phyloP scores from a whole-genome alignment of 1,140 invertebrate genomes.

The Tigriopus japonicus region DNA sequence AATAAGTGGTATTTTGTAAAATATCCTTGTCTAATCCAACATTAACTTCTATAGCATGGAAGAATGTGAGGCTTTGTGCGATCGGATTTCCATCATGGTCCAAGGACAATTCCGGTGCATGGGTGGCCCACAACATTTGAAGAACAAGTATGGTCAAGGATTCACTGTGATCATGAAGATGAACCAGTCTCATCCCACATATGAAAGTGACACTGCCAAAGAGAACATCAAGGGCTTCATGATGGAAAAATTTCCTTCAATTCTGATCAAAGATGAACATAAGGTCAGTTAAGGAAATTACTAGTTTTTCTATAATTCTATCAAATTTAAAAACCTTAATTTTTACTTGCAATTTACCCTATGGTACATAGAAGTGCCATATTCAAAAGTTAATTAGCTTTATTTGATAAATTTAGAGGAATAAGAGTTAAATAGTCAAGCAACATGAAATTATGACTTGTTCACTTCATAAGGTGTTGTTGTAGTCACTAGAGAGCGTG shows the following conservation, averaged over 20 bases:
- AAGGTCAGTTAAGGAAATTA: neutral
- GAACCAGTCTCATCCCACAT: constrained; percentile 21
- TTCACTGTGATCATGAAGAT: constrained; percentile 35
- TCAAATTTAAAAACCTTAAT: too few relatives aligned
- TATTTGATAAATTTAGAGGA: too few relatives aligned
- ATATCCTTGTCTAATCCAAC: too few relatives aligned
- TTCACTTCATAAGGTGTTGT: too few relatives aligned
- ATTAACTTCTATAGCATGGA: constrained; percentile 20
- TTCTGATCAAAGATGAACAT: constrained; percentile 26
- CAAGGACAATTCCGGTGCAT: constrained; percentile 32
- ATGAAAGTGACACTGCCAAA: constrained; percentile 26
- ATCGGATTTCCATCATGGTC: constrained; percentile 27
- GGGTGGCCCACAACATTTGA: constrained; percentile 42
- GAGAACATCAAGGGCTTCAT: constrained; percentile 23
- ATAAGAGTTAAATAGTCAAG: too few relatives aligned
- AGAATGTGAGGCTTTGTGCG: constrained; percentile 26
- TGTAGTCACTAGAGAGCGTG: too few relatives aligned
- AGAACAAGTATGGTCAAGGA: constrained; percentile 53
- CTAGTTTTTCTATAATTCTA: too few relatives aligned
- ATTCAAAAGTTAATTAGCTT: too few relatives aligned
- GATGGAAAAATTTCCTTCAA: constrained; percentile 24
- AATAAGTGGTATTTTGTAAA: too few relatives aligned
- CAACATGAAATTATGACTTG: too few relatives aligned
- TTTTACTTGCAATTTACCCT: too few relatives aligned
- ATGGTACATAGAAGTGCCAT: too few relatives aligned